phyloP scores from a whole-genome alignment of 2,797 vertebrate genomes.

The Onychomys torridus region DNA sequence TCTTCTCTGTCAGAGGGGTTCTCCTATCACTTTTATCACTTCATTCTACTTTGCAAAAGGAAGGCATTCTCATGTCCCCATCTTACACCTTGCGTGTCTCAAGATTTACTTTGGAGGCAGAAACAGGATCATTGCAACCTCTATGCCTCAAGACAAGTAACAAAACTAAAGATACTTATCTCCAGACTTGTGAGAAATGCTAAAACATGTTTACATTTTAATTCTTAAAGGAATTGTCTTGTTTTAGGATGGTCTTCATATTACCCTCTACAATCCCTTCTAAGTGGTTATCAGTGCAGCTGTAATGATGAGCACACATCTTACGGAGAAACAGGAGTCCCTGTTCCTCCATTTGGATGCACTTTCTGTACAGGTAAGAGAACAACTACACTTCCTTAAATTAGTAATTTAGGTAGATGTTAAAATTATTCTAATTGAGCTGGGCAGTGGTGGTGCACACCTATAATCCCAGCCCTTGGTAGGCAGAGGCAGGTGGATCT shows the following conservation, averaged over 20 bases:
- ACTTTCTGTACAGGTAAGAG: slow-evolving; percentile 94
- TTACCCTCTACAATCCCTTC: slow-evolving; percentile 91
- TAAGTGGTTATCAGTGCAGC: slow-evolving; percentile 91
- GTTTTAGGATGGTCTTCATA: slow-evolving; percentile 79
- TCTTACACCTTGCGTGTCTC: not conserved
- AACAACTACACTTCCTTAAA: not conserved
- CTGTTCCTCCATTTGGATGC: slow-evolving; percentile 96
- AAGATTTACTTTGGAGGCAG: not conserved
- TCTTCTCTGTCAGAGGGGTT: not conserved
- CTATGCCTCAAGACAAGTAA: not conserved
- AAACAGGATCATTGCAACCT: not conserved
- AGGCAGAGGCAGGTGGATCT: too few species aligned
- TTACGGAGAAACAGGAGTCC: slow-evolving; percentile 90
- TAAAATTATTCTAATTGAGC: slow-evolving; percentile 32
- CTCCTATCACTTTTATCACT: too few species aligned
- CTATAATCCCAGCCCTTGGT: too few species aligned
- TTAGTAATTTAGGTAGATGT: not conserved
- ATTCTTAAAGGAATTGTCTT: slow-evolving; percentile 51
- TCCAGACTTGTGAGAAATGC: slow-evolving; percentile 31
- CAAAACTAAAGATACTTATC: not conserved
- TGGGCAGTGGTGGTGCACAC: too few species aligned
- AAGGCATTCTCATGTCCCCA: not conserved
- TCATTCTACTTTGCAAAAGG: not conserved
- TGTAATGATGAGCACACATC: slow-evolving; percentile 93
- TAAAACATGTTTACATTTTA: slow-evolving; percentile 6